Percentiles rank a stretch among this genome's conserved stretches.
Conservation (phyloP, 2,888 invertebrate species). For the Acleris holmiana region DNA sequence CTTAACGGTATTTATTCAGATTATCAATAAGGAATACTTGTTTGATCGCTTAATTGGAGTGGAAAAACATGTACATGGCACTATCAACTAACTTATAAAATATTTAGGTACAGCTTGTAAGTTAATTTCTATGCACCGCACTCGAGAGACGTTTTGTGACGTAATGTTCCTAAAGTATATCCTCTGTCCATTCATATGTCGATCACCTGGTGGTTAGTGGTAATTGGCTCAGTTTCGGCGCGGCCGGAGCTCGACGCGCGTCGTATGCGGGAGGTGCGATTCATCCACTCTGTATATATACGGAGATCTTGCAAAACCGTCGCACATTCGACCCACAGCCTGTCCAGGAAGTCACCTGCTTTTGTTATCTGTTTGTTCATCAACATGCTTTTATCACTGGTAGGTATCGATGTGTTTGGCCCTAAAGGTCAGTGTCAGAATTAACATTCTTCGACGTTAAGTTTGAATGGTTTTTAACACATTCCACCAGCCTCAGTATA, state of each 20-base stretch:
- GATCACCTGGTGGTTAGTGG: slow-evolving; percentile 64
- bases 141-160: slow-evolving; percentile 22
- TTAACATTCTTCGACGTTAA: background rate
- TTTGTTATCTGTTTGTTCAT: slow-evolving; percentile 55
- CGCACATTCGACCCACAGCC: slow-evolving; percentile 76
- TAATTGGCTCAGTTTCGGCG: slow-evolving; percentile 76
- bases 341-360: slow-evolving; percentile 78
- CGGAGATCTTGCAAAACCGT: slow-evolving; percentile 79
- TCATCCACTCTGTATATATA: slow-evolving; percentile 74
- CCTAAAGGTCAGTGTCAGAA: background rate
- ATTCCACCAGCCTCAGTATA: slow-evolving; percentile 43
- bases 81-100: too few relatives aligned
- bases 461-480: background rate
- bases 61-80: too few relatives aligned
- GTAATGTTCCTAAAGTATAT: slow-evolving; percentile 46
- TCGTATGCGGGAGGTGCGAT: slow-evolving; percentile 60
- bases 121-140: slow-evolving; percentile 6
- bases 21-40: too few relatives aligned
- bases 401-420: slow-evolving; percentile 47
- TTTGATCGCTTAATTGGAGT: too few relatives aligned
- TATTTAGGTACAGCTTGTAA: slow-evolving; percentile 12
- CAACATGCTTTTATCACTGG: slow-evolving; percentile 69
- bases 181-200: slow-evolving; percentile 69
- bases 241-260: slow-evolving; percentile 55
- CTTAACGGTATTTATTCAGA: too few relatives aligned